Base-by-base conservation (phyloP, 1,140 invertebrate genomes). In the Tetragnatha versicolor region DNA sequence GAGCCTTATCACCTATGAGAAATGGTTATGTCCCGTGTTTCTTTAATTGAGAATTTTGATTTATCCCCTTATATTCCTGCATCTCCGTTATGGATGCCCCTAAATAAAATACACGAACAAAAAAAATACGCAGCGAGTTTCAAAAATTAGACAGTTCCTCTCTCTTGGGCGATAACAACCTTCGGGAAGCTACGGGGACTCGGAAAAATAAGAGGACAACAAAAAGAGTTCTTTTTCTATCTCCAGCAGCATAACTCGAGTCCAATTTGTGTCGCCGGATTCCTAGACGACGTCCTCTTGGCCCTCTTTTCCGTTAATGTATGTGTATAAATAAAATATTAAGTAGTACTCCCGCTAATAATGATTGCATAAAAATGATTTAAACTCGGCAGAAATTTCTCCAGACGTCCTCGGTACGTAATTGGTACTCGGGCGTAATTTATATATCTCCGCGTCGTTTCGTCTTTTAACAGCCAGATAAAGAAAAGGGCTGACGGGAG, bases 261-360 rank as follows among this genome's bases (percentile, higher is more conserved):
- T n/a, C 42, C 63, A 47, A 66, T 47, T 66, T 47, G 63, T 22
- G 63, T 66, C 42, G 39, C 25, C 27, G n/a, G 29, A 4, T 17
- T n/a, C 31, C 20, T 12, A 20, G 29, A 7, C 12, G 25, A 14
- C 25, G 12, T 7, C 14, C 4, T 17, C 63, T 22, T 45, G 14
- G 4, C 35, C 51, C 10, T 27, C 14, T 17, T 35, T 10, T n/a
- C 39, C n/a, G 6, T 12, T 47, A 63, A 75, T 61, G 70, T 63
- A 75, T 75, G 29, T 75, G 70, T 75, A 75, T 75, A 75, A 75
- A 75, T 75, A 75, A 75, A 75, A 75, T 75, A 75, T 75, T 75
- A 75, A 75, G 70, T 75, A 37, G 55, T 75, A 61, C 42, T 61
- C 55, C 27, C 37, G 70, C 70, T 75, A 75, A 75, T 75, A 75